These are phyloP conservation scores for Horisme vitalbata DNA, from an alignment of 2,888 invertebrate genomes.

Conservation along the genomic window DNA sequence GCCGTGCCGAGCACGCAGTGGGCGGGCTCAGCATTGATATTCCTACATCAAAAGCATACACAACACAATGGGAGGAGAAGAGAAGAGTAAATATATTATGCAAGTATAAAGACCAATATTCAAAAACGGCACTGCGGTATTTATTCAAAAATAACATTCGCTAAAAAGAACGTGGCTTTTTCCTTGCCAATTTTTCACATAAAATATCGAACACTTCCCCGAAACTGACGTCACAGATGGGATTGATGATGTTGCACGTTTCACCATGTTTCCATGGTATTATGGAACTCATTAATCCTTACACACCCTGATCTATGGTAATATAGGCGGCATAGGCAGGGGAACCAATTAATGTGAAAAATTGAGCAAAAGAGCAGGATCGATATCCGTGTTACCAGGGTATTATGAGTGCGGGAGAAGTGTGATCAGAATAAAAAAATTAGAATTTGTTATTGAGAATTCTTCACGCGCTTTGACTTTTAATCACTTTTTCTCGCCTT, in stretches of 20 bases:
- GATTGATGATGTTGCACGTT: slow-evolving; percentile 28
- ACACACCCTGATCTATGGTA: slow-evolving; percentile 11
- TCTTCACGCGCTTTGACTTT: not conserved
- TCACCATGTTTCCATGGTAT: slow-evolving; percentile 17
- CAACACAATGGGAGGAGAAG: too few species aligned
- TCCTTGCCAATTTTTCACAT: not conserved
- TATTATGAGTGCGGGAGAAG: slow-evolving; percentile 2
- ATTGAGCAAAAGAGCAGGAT: slow-evolving; percentile 17
- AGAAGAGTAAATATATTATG: too few species aligned
- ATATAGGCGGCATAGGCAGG: slow-evolving; percentile 15
- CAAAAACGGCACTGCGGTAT: too few species aligned
- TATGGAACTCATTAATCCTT: slow-evolving; percentile 26
- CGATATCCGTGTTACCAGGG: slow-evolving; percentile 22
- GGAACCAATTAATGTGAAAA: slow-evolving; percentile 21
- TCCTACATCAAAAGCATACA: too few species aligned
- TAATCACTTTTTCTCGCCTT: too few species aligned
- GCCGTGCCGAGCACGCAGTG: too few species aligned
- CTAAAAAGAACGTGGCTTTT: too few species aligned
- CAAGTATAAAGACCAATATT: too few species aligned
- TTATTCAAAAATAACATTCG: too few species aligned
- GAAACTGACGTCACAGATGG: slow-evolving; percentile 16
- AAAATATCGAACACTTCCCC: slow-evolving; percentile 21
- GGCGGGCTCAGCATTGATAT: too few species aligned
- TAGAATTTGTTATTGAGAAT: not conserved
- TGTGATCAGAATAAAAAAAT: too few species aligned